A percentile compares a stretch with the other conserved stretches of the same genome.
Conservation (phyloP, 2,888 invertebrate genomes). For the Drosophila emarginata region DNA sequence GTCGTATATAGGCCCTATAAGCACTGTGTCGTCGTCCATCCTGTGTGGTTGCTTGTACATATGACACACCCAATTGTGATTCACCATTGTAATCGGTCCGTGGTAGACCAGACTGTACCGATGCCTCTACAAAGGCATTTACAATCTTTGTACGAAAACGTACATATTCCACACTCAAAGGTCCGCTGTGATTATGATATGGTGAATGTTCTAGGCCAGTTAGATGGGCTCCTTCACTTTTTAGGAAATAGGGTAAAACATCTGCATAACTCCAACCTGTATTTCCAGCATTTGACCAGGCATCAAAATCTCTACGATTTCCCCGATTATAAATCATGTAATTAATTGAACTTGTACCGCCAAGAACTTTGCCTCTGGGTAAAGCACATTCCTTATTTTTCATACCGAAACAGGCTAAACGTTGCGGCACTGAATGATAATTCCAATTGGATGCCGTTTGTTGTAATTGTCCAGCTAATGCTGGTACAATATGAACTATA, state of each 20-base stretch:
- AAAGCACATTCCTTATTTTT: constrained; percentile 80
- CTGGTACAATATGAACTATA: constrained; percentile 76
- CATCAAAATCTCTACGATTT: constrained; percentile 88
- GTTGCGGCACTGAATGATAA: constrained; percentile 87
- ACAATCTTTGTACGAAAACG: constrained; percentile 84
- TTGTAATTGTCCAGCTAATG: constrained; percentile 75
- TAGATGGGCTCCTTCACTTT: constrained; percentile 83
- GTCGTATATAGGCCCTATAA: constrained; percentile 86
- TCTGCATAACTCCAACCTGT: constrained; percentile 88
- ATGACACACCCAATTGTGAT: constrained; percentile 86
- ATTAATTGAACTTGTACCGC: constrained; percentile 85
- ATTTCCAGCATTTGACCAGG: constrained; percentile 87
- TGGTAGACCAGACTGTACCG: constrained; percentile 86
- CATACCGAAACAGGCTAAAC: constrained; percentile 84
- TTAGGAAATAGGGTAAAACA: constrained; percentile 85
- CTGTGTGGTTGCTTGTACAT: constrained; percentile 85
- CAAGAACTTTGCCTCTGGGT: constrained; percentile 85
- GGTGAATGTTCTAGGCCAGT: constrained; percentile 83
- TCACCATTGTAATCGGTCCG: constrained; percentile 88
- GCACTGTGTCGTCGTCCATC: constrained; percentile 86
- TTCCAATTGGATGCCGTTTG: constrained; percentile 86
- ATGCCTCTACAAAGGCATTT: constrained; percentile 85
- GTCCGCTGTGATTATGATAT: constrained; percentile 86
- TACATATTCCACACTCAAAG: constrained; percentile 85
- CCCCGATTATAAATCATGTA: constrained; percentile 90